Conservation (phyloP, 2,888 invertebrate species). For the Standfussiana lucernea region DNA sequence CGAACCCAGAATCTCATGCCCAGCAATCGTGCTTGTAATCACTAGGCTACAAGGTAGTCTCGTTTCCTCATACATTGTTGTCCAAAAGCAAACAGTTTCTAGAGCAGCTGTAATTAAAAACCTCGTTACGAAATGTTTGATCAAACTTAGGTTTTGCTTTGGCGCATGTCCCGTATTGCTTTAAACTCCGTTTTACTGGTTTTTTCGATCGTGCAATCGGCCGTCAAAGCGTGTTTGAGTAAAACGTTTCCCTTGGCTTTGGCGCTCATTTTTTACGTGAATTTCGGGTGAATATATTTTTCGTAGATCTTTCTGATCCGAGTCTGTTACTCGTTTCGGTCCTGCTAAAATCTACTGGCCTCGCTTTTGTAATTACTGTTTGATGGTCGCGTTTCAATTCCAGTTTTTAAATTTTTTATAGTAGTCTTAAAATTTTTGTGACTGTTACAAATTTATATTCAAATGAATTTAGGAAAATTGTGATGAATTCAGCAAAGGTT, state of each 20-base stretch:
- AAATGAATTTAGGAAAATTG: background rate
- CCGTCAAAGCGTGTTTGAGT: constrained; percentile 28
- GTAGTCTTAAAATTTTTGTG: background rate
- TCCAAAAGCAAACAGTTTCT: background rate
- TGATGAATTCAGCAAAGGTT: background rate
- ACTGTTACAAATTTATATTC: background rate
- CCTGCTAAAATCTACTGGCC: background rate
- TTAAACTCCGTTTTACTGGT: background rate
- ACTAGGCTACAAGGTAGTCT: background rate
- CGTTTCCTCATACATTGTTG: background rate
- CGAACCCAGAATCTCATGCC: background rate
- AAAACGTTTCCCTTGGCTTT: constrained; percentile 9
- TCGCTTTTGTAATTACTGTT: background rate
- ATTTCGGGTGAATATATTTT: background rate
- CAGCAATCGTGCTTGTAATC: background rate
- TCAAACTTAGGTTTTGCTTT: constrained; percentile 14
- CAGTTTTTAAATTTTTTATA: no score
- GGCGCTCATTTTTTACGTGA: constrained; percentile 2
- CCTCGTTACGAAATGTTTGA: constrained; percentile 17
- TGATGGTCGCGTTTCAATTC: background rate
- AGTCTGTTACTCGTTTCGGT: background rate
- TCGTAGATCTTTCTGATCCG: background rate
- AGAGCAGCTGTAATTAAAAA: constrained; percentile 20
- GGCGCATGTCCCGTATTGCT: constrained; percentile 13
- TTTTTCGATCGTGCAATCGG: constrained; percentile 11